Evolutionary conservation across 37 sponge, comb jelly and placozoan genomes (phyloP), one percentile per base, ranked within the genome.

Genomic region (Geodia barretti): DNA sequence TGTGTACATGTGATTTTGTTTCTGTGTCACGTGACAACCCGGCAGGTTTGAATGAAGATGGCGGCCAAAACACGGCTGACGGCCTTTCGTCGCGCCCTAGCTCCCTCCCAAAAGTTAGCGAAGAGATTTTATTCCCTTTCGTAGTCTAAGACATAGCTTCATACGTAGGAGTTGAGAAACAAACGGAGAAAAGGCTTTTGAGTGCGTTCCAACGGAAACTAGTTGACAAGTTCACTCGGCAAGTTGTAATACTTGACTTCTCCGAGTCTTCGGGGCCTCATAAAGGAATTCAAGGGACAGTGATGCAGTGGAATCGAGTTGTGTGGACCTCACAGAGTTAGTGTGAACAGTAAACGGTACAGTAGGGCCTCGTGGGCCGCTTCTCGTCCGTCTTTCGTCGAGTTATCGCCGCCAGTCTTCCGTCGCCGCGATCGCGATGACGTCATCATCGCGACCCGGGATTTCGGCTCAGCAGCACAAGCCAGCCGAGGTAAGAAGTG

Each of bases 31-130:
- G 79, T 79, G 79, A 79, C 79, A n/a, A 30, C 79, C 79, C 69
- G 79, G 79, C 67, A 79, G 64, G 65, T 79, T 79, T 67, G 68
- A 79, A 79, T 79, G 81, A 59, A 80, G 81, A 80, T 80, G 81
- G 81, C 81, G 70, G 33, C 68, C 34, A 29, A 8, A 39, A 68
- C 24, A 67, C 54, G 11, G 54, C 7, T 17, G 54, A 47, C 54
- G 54, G 54, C 54, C 7, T 17, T 47, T 47, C 14, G 54, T 7
- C 14, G 54, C 14, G 14, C 11, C 14, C 7, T 47, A 17, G 54
- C 14, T 47, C 11, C 14, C 14, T 47, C 54, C 54, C 54, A 47
- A 47, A 47, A 47, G 54, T 47, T 17, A 47, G 14, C 14, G 14
- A 14, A 17, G 14, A 47, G 54, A 47, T 17, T 47, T 47, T 47